A percentile compares a stretch with the other conserved stretches of the same genome.
Evolutionary conservation across 2,888 invertebrate genomes (phyloP).

Genomic region (Brenthis hecate): DNA sequence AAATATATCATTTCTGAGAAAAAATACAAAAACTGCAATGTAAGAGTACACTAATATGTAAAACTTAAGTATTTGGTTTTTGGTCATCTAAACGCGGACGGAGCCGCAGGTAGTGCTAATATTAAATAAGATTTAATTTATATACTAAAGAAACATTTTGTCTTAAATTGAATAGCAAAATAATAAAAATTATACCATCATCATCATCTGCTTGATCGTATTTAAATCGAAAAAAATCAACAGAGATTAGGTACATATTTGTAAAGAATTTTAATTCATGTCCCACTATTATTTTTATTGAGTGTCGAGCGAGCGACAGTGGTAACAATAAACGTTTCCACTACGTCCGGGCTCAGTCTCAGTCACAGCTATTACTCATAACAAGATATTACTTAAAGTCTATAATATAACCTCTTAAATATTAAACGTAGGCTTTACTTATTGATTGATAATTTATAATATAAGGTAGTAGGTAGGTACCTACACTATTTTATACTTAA

Average conservation of each 20-base stretch:
- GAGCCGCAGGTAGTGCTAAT: no score
- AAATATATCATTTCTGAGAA: no score
- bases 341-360: slow-evolving; percentile 34
- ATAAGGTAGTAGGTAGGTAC: background rate
- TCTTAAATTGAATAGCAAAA: no score
- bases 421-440: background rate
- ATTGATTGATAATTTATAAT: background rate
- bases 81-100: no score
- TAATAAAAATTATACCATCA: background rate
- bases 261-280: slow-evolving; percentile 17
- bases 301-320: slow-evolving; percentile 31
- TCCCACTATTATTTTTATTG: slow-evolving; percentile 30
- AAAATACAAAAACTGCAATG: no score
- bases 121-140: no score
- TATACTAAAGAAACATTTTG: no score
- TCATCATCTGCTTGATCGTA: background rate
- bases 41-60: no score
- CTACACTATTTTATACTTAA: background rate
- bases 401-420: background rate
- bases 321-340: slow-evolving; percentile 36
- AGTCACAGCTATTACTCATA: slow-evolving; percentile 33
- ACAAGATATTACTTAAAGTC: slow-evolving; percentile 21
- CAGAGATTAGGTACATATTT: background rate
- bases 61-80: no score
- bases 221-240: background rate